These are phyloP conservation scores for Strix aluco DNA, from an alignment of 2,113 vertebrate genomes.

Conservation along the genomic window DNA sequence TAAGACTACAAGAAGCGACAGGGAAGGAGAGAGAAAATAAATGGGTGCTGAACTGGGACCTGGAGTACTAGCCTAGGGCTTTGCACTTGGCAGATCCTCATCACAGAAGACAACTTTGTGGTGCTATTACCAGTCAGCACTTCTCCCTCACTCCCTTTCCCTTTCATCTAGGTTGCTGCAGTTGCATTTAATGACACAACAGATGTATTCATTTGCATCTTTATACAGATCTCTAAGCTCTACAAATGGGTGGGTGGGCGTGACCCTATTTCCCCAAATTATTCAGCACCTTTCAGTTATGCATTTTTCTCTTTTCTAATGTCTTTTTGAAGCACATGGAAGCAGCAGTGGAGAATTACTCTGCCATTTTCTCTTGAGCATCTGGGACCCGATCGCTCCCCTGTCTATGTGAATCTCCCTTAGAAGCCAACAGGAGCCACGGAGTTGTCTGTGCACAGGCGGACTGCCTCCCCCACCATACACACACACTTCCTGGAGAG, in stretches of 20 bases:
- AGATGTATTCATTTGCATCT: slow-evolving; percentile 70
- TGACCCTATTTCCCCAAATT: slow-evolving; percentile 64
- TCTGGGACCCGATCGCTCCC: neutral
- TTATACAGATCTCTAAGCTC: slow-evolving; percentile 63
- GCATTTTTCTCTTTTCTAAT: slow-evolving; percentile 20
- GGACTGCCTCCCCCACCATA: neutral
- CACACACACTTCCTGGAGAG: neutral
- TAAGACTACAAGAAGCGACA: neutral
- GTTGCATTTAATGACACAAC: slow-evolving; percentile 68
- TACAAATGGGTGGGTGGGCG: slow-evolving; percentile 60
- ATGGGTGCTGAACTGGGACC: neutral
- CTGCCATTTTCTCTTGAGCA: neutral
- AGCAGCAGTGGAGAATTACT: slow-evolving; percentile 11
- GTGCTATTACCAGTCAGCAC: slow-evolving; percentile 51
- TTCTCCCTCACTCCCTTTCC: slow-evolving; percentile 36
- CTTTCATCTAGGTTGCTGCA: slow-evolving; percentile 65
- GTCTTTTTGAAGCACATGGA: slow-evolving; percentile 8
- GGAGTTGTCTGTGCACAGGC: neutral
- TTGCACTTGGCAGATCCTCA: slow-evolving; percentile 38
- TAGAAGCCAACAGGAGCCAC: neutral
- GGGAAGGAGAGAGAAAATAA: neutral
- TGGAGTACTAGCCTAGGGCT: neutral
- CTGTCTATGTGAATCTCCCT: neutral
- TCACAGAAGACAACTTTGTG: slow-evolving; percentile 39
- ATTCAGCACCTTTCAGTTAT: slow-evolving; percentile 64